phyloP scores from a whole-genome alignment of 1,140 invertebrate species.

The Zaprionus vittiger region DNA sequence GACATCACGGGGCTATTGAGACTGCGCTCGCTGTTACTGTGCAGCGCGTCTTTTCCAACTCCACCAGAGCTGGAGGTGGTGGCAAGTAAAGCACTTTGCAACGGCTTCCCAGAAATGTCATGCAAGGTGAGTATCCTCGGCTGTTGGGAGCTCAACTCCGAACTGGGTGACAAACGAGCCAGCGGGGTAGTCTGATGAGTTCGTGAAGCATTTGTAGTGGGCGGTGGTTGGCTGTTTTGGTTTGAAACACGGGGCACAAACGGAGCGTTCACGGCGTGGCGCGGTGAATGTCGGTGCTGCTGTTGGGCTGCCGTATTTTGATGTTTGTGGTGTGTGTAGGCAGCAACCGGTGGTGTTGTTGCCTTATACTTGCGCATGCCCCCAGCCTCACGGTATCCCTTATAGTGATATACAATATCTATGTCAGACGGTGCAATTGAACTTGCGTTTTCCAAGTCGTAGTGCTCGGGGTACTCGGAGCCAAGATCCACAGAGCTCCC shows the following conservation, averaged over 20 bases:
- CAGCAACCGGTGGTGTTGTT: constrained; percentile 89
- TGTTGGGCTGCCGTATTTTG: constrained; percentile 86
- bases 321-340: constrained; percentile 92
- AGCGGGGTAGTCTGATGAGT: constrained; percentile 94
- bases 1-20: constrained; percentile 96
- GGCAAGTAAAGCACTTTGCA: constrained; percentile 94
- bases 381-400: constrained; percentile 92
- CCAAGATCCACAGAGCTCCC: constrained; percentile 88
- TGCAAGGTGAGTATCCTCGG: constrained; percentile 95
- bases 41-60: constrained; percentile 92
- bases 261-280: constrained; percentile 86
- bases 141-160: constrained; percentile 95
- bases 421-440: constrained; percentile 98
- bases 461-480: constrained; percentile 96
- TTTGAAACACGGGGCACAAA: constrained; percentile 88
- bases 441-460: constrained; percentile 98
- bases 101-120: constrained; percentile 96
- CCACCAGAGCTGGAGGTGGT: constrained; percentile 93
- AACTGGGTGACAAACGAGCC: constrained; percentile 95
- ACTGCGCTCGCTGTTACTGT: constrained; percentile 95
- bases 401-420: constrained; percentile 98
- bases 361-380: constrained; percentile 94
- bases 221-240: constrained; percentile 87
- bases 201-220: constrained; percentile 87
- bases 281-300: constrained; percentile 90